phyloP scores from a whole-genome alignment of 2,797 vertebrate species.

The Denticeps clupeoides region DNA sequence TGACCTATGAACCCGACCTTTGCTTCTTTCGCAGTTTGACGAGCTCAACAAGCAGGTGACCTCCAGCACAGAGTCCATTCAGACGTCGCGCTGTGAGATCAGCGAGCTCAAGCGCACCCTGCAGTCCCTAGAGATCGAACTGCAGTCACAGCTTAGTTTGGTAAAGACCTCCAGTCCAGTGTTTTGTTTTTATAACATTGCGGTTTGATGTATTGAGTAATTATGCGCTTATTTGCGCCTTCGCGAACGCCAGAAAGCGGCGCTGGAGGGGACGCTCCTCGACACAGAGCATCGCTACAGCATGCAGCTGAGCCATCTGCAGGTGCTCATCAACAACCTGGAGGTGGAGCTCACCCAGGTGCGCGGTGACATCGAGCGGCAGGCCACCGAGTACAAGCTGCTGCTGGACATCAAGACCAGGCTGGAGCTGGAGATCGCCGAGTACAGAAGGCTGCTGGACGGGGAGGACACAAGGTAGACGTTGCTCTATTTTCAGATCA shows the following conservation, averaged over 20 bases:
- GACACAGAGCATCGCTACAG: conserved; percentile 66
- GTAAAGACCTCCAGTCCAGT: conserved; percentile 31
- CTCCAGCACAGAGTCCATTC: conserved; percentile 36
- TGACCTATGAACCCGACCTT: neutral
- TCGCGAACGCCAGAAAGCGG: conserved; percentile 57
- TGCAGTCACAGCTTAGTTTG: conserved; percentile 56
- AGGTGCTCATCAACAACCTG: conserved; percentile 48
- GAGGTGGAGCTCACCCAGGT: conserved; percentile 53
- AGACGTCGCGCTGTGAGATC: conserved; percentile 41
- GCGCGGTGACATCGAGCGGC: conserved; percentile 48
- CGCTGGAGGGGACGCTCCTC: conserved; percentile 60
- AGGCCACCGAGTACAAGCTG: conserved; percentile 50
- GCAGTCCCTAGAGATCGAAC: conserved; percentile 56
- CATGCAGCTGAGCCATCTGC: conserved; percentile 54
- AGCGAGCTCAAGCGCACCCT: conserved; percentile 52
- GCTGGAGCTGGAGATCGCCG: conserved; percentile 71
- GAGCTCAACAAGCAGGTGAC: conserved; percentile 46
- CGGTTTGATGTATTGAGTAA: neutral
- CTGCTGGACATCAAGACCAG: conserved; percentile 64
- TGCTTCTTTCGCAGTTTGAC: conserved; percentile 43
- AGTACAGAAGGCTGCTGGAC: conserved; percentile 71
- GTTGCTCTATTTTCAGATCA: neutral
- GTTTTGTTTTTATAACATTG: neutral
- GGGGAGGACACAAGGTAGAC: conserved; percentile 50
- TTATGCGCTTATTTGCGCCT: neutral